These are phyloP conservation scores for Syngnathus scovelli DNA, from an alignment of 2,113 vertebrate genomes.

Conservation along the genomic window DNA sequence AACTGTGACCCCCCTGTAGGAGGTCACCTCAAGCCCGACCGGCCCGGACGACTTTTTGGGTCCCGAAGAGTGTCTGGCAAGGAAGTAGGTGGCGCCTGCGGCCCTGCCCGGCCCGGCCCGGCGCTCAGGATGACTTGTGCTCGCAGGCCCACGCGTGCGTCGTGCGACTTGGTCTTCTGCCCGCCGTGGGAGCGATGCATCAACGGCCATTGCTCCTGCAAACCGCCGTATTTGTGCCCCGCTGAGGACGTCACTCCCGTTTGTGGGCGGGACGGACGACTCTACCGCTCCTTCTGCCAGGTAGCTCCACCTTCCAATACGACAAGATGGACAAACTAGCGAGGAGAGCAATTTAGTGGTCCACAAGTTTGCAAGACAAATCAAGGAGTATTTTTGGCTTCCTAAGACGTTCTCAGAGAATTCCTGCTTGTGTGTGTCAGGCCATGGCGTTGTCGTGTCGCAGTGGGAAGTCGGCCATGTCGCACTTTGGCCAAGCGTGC, in stretches of 20 bases:
- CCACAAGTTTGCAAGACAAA: no score
- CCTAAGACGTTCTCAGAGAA: no score
- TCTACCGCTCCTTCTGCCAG: constrained; percentile 47
- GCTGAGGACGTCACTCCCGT: not conserved
- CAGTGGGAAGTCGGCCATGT: constrained; percentile 49
- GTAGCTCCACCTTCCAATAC: constrained; percentile 6
- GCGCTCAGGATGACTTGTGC: not conserved
- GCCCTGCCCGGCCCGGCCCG: no score
- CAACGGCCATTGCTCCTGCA: constrained; percentile 24
- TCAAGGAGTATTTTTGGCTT: no score
- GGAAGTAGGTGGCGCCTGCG: constrained; percentile 11
- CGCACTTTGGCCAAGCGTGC: constrained; percentile 49
- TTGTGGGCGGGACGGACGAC: constrained; percentile 1
- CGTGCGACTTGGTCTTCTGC: constrained; percentile 44
- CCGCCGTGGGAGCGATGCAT: constrained; percentile 44
- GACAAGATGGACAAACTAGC: no score
- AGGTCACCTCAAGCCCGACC: not conserved
- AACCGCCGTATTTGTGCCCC: constrained; percentile 38
- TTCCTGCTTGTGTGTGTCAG: constrained; percentile 14
- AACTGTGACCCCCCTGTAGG: not conserved
- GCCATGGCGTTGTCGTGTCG: constrained; percentile 46
- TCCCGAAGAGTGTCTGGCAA: constrained; percentile 1
- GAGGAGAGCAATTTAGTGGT: no score
- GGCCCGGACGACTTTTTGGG: not conserved
- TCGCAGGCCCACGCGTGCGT: constrained; percentile 23